phyloP scores from a whole-genome alignment of 2,113 vertebrate species.

The Cololabis saira region DNA sequence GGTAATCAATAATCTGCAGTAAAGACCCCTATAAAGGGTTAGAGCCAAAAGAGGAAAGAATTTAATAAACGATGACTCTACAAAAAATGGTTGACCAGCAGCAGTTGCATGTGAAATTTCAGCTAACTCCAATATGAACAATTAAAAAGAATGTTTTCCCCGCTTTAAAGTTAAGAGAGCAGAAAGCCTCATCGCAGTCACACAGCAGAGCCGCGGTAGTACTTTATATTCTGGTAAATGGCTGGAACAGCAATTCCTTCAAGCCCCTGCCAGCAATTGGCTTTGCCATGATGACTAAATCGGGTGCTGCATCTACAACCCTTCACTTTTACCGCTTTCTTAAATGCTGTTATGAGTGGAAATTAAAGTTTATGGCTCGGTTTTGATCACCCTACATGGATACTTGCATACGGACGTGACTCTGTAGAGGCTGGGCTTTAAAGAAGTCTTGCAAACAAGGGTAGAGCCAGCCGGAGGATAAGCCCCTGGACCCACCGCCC shows the following conservation, averaged over 20 bases:
- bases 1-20: too few species aligned
- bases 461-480: slow-evolving; percentile 44
- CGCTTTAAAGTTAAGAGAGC: background rate
- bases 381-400: slow-evolving; percentile 19
- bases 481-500: slow-evolving; percentile 5
- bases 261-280: background rate
- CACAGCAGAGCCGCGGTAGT: background rate
- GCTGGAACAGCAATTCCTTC: slow-evolving; percentile 9
- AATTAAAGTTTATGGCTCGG: slow-evolving; percentile 39
- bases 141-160: slow-evolving; percentile 8
- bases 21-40: too few species aligned
- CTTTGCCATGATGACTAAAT: slow-evolving; percentile 1
- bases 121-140: background rate
- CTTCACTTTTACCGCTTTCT: background rate
- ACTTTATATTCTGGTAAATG: slow-evolving; percentile 25
- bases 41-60: too few species aligned
- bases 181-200: background rate
- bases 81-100: slow-evolving; percentile 2
- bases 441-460: slow-evolving; percentile 54
- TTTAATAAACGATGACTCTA: background rate
- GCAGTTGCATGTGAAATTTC: slow-evolving; percentile 16
- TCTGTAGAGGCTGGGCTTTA: slow-evolving; percentile 22
- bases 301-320: background rate
- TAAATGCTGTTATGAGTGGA: slow-evolving; percentile 27
- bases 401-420: too few species aligned